Evolutionary conservation across 1,140 invertebrate genomes (phyloP).

Genomic region (Meloidogyne floridensis): DNA sequence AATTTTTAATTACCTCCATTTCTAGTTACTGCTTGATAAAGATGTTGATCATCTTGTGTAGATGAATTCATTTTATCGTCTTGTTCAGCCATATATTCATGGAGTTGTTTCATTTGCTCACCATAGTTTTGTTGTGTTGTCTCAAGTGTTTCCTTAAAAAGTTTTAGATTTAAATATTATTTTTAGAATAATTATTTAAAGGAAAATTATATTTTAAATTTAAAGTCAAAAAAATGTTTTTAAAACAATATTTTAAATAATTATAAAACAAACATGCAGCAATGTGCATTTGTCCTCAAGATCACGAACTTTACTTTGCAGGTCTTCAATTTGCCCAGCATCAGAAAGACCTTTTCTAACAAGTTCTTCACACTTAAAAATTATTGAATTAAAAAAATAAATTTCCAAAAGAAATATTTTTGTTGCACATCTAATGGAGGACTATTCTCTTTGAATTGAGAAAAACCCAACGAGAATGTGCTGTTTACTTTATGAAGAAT

Average conservation of each 20-base stretch:
- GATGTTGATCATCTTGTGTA: constrained; percentile 14
- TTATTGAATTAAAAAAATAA: constrained; percentile 9
- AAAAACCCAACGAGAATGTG: constrained; percentile 19
- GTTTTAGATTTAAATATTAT: constrained; percentile 7
- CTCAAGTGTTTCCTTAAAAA: constrained; percentile 42
- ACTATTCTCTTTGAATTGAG: background rate
- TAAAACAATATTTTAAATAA: background rate
- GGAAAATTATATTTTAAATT: background rate
- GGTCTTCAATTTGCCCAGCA: constrained; percentile 2
- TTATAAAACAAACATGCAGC: constrained; percentile 33
- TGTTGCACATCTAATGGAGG: constrained; percentile 24
- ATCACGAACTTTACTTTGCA: constrained; percentile 28
- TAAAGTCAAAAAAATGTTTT: background rate
- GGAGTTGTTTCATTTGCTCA: constrained; percentile 44
- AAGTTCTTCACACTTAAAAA: constrained; percentile 38
- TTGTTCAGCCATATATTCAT: constrained; percentile 49
- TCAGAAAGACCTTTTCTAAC: constrained; percentile 28
- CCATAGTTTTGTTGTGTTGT: constrained; percentile 47
- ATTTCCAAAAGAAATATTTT: constrained; percentile 7
- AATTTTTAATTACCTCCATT: constrained; percentile 5
- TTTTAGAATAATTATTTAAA: constrained; percentile 20
- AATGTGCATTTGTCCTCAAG: constrained; percentile 40
- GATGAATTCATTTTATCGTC: constrained; percentile 42
- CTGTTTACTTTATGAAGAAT: constrained; percentile 23
- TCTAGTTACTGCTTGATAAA: background rate